A percentile compares a stretch with the other conserved stretches of the same genome.
Evolutionary conservation across 2,888 invertebrate species (phyloP).

Genomic region (Drosophila setosimentum): DNA sequence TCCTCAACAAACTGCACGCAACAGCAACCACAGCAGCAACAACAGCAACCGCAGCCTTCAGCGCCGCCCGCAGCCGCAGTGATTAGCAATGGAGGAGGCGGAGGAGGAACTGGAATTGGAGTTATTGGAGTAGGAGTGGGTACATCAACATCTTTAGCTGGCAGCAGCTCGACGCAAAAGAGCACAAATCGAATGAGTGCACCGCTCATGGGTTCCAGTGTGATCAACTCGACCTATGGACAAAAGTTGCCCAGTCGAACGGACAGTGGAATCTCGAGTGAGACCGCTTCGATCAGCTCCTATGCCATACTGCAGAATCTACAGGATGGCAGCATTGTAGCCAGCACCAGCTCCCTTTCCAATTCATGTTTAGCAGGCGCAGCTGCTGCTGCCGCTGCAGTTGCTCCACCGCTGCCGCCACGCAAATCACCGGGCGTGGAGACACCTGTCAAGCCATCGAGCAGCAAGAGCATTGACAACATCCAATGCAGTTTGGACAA

Average conservation of each 20-base stretch:
- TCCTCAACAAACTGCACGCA: slow-evolving; percentile 36
- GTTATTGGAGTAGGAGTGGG: slow-evolving; percentile 18
- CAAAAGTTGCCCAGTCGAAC: slow-evolving; percentile 69
- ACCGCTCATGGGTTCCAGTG: slow-evolving; percentile 80
- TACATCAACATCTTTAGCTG: slow-evolving; percentile 30
- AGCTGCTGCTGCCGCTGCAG: slow-evolving; percentile 46
- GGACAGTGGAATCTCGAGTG: slow-evolving; percentile 68
- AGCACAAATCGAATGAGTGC: slow-evolving; percentile 85
- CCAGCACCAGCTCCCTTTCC: slow-evolving; percentile 20
- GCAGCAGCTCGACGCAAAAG: slow-evolving; percentile 70
- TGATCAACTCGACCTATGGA: slow-evolving; percentile 68
- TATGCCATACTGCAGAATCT: slow-evolving; percentile 83
- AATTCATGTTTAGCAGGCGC: slow-evolving; percentile 17
- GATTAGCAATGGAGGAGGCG: slow-evolving; percentile 59
- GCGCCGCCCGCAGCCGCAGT: slow-evolving; percentile 81
- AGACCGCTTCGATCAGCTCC: slow-evolving; percentile 77
- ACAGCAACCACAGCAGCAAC: slow-evolving; percentile 31
- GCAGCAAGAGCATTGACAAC: slow-evolving; percentile 81
- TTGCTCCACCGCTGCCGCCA: slow-evolving; percentile 87
- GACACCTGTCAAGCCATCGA: slow-evolving; percentile 69
- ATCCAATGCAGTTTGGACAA: slow-evolving; percentile 80
- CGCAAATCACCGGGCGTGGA: slow-evolving; percentile 86
- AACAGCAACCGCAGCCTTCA: slow-evolving; percentile 71
- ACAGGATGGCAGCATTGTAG: slow-evolving; percentile 59
- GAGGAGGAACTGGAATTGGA: slow-evolving; percentile 45